These are phyloP conservation scores for Zootermopsis nevadensis DNA, from an alignment of 2,888 invertebrate species.

Conservation along the genomic window DNA sequence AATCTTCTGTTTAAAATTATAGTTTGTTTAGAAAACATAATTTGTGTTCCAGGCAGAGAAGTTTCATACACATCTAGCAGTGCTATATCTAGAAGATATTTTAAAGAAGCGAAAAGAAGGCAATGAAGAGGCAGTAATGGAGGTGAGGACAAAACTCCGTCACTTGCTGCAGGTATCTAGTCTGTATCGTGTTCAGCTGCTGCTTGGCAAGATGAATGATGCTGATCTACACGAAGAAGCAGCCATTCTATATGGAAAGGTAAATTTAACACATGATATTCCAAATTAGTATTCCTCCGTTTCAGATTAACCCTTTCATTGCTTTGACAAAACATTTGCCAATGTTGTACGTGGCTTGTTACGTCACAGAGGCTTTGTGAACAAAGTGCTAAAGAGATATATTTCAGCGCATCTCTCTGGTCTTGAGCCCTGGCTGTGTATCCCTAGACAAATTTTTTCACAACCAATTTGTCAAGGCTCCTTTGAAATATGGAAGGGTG, in stretches of 20 bases:
- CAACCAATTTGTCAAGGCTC: too few relatives aligned
- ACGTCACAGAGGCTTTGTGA: too few relatives aligned
- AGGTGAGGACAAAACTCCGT: constrained; percentile 60
- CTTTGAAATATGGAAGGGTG: too few relatives aligned
- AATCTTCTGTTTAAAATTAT: not conserved
- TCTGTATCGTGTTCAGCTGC: constrained; percentile 62
- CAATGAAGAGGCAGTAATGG: constrained; percentile 44
- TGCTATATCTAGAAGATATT: constrained; percentile 64
- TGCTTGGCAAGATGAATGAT: constrained; percentile 63
- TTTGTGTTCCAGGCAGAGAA: constrained; percentile 61
- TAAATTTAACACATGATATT: constrained; percentile 53
- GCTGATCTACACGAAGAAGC: constrained; percentile 64
- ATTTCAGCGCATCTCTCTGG: too few relatives aligned
- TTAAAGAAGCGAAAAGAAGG: constrained; percentile 49
- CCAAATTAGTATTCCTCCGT: not conserved
- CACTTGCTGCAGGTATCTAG: constrained; percentile 62
- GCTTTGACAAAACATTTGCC: too few relatives aligned
- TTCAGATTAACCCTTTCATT: too few relatives aligned
- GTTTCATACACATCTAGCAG: constrained; percentile 65
- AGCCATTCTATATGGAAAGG: constrained; percentile 67
- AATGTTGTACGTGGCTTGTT: too few relatives aligned
- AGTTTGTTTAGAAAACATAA: not conserved
- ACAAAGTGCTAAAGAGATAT: too few relatives aligned
- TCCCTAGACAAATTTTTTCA: too few relatives aligned
- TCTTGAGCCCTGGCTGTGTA: too few relatives aligned